Evolutionary conservation across 2,113 vertebrate genomes (phyloP).

Genomic region (Syngnathoides biaculeatus): DNA sequence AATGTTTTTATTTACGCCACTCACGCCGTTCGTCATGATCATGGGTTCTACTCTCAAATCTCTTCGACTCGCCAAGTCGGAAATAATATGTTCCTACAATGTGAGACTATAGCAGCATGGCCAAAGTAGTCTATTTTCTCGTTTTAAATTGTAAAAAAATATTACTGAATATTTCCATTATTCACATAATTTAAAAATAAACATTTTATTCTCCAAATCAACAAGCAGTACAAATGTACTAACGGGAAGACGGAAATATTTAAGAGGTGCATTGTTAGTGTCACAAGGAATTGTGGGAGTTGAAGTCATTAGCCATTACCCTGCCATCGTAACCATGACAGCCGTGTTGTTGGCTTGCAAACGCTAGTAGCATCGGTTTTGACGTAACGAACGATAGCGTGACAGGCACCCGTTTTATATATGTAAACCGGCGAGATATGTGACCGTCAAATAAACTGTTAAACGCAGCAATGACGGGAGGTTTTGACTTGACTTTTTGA

Average conservation of each 20-base stretch:
- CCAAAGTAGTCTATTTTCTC: neutral
- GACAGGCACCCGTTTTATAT: too few species aligned
- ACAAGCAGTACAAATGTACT: neutral
- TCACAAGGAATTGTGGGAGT: slow-evolving; percentile 24
- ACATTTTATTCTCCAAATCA: neutral
- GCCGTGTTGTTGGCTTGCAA: slow-evolving; percentile 54
- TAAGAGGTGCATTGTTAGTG: slow-evolving; percentile 12
- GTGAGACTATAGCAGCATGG: neutral
- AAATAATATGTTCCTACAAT: slow-evolving; percentile 19
- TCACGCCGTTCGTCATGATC: slow-evolving; percentile 39
- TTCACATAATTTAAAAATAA: neutral
- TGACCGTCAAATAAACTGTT: neutral
- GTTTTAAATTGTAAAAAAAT: neutral
- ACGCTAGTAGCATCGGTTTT: neutral
- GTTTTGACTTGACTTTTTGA: neutral
- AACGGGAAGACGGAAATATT: slow-evolving; percentile 16
- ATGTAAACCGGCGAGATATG: neutral
- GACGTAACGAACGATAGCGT: neutral
- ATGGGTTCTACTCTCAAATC: slow-evolving; percentile 31
- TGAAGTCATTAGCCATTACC: slow-evolving; percentile 57
- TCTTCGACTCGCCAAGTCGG: slow-evolving; percentile 10
- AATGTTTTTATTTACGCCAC: neutral
- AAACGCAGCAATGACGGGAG: neutral
- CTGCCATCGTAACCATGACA: slow-evolving; percentile 72
- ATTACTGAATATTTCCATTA: neutral